Evolutionary conservation across 35 echinoderm and acorn worm species (phyloP).

Genomic region (Lytechinus pictus): DNA sequence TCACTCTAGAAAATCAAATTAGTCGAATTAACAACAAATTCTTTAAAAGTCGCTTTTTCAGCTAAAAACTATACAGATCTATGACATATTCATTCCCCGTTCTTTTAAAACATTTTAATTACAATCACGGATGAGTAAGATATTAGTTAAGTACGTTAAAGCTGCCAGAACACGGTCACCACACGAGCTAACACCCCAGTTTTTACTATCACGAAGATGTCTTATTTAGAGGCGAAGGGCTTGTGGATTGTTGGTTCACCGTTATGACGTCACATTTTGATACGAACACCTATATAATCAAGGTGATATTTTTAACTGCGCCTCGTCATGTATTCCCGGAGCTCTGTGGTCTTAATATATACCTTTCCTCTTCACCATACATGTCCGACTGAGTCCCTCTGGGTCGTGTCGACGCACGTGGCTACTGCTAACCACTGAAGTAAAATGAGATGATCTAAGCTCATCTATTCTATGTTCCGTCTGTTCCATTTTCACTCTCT

Average conservation of each 20-base stretch:
- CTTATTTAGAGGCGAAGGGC: background rate
- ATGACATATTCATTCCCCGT: no score
- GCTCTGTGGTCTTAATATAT: conserved; percentile 8
- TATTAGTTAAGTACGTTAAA: no score
- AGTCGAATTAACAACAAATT: no score
- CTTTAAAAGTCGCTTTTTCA: no score
- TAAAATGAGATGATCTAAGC: background rate
- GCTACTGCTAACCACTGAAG: background rate
- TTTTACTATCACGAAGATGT: background rate
- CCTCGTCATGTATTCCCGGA: conserved; percentile 46
- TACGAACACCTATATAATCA: conserved; percentile 30
- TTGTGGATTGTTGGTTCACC: background rate
- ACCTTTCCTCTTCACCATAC: background rate
- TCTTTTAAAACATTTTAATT: no score
- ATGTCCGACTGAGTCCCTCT: background rate
- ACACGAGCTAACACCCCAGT: background rate
- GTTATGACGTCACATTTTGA: conserved; percentile 31
- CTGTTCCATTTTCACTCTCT: no score
- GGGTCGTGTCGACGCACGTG: background rate
- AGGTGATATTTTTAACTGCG: conserved; percentile 44
- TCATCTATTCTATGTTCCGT: background rate
- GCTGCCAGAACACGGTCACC: no score
- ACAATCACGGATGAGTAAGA: no score
- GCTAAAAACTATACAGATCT: no score
- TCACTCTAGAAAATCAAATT: no score